Percentiles rank a stretch among this genome's conserved stretches.
Conservation (phyloP, 2,113 vertebrate genomes). For the Aptenodytes patagonicus region DNA sequence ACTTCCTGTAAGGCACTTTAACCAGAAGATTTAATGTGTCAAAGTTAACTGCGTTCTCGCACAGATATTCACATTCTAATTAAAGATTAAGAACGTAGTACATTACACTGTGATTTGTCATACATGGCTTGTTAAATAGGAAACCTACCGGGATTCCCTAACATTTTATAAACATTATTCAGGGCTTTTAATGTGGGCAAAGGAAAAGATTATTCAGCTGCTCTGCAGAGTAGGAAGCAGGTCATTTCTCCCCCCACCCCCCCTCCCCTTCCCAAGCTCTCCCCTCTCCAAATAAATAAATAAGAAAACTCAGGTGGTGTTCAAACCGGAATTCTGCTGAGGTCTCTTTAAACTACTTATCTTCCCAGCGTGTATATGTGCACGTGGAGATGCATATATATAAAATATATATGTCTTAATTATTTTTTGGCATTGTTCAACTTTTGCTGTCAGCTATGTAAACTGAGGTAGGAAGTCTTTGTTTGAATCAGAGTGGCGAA, state of each 20-base stretch:
- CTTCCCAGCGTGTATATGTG: not conserved
- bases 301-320: conserved; percentile 17
- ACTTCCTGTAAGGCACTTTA: conserved; percentile 88
- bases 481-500: conserved; percentile 64
- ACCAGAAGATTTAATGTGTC: conserved; percentile 93
- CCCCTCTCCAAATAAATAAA: conserved; percentile 48
- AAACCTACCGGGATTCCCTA: conserved; percentile 87
- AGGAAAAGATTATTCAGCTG: conserved; percentile 77
- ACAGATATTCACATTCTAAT: conserved; percentile 91
- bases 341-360: conserved; percentile 47
- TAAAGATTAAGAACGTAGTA: conserved; percentile 91
- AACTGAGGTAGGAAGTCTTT: conserved; percentile 68
- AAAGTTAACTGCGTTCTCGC: conserved; percentile 85
- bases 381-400: not conserved
- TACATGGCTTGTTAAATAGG: conserved; percentile 91
- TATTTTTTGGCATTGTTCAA: conserved; percentile 25
- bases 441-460: conserved; percentile 57
- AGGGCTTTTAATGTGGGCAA: conserved; percentile 81
- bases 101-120: conserved; percentile 92
- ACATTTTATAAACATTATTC: conserved; percentile 88
- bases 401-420: conserved; percentile 20
- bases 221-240: conserved; percentile 60
- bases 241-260: not conserved
- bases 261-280: not conserved
- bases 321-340: conserved; percentile 12